Evolutionary conservation across 2,113 vertebrate species (phyloP).

Genomic region (Turdus rufiventris): DNA sequence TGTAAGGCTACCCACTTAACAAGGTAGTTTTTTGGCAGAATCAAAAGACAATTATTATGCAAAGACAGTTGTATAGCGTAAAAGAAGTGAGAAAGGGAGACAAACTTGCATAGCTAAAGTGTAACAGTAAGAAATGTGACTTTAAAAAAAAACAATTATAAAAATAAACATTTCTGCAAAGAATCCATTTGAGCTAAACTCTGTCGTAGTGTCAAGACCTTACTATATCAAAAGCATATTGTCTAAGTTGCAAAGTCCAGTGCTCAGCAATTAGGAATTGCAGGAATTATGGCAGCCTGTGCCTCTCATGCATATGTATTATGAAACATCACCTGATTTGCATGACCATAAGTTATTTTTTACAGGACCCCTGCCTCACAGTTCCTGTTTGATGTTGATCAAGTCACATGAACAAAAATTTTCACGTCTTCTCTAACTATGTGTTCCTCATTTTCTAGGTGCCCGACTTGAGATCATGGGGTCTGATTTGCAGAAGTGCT

Average conservation of each 20-base stretch:
- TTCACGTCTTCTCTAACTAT: slow-evolving; percentile 16
- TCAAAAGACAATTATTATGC: not conserved
- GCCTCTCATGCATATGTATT: not conserved
- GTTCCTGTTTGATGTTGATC: slow-evolving; percentile 13
- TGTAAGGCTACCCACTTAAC: not conserved
- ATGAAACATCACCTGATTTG: not conserved
- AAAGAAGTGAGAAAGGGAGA: not conserved
- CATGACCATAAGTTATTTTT: not conserved
- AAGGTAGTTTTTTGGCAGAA: not conserved
- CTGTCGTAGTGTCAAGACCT: not conserved
- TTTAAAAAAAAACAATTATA: not conserved
- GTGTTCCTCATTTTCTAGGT: slow-evolving; percentile 66
- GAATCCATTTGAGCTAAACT: not conserved
- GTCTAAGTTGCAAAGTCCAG: not conserved
- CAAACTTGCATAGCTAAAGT: not conserved
- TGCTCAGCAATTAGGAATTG: slow-evolving; percentile 17
- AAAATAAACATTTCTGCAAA: not conserved
- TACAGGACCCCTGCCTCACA: not conserved
- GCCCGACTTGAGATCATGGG: slow-evolving; percentile 60
- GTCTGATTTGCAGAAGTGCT: slow-evolving; percentile 62
- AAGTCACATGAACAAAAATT: not conserved
- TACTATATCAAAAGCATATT: not conserved
- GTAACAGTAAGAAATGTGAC: not conserved
- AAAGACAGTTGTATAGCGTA: not conserved
- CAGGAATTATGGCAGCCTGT: slow-evolving; percentile 57